Percentiles rank a stretch among this genome's conserved stretches.
phyloP scores from a whole-genome alignment of 2,888 invertebrate species.

The Morpho achilles region DNA sequence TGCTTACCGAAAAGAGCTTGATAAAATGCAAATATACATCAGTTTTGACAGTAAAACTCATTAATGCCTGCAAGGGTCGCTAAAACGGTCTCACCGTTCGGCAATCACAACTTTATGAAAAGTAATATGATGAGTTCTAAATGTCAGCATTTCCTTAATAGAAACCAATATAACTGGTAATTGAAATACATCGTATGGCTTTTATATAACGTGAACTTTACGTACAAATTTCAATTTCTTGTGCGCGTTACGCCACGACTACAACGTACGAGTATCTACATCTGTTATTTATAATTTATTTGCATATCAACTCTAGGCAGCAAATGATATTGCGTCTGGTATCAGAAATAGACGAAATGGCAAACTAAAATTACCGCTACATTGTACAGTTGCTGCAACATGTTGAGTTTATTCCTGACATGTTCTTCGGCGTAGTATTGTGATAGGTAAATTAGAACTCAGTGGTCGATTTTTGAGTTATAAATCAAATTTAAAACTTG shows the following conservation, averaged over 20 bases:
- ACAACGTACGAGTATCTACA: conserved; percentile 1
- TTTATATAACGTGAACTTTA: conserved; percentile 12
- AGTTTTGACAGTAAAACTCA: no score
- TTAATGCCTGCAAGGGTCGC: no score
- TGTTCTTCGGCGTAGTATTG: background rate
- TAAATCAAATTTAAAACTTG: no score
- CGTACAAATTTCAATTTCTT: conserved; percentile 14
- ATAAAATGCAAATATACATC: no score
- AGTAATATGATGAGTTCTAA: no score
- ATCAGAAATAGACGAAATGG: conserved; percentile 49
- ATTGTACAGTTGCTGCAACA: conserved; percentile 28
- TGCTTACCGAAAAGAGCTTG: no score
- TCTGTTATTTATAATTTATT: conserved; percentile 17
- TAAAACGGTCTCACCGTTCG: no score
- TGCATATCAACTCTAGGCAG: conserved; percentile 14
- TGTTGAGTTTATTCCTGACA: conserved; percentile 14
- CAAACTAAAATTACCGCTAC: conserved; percentile 41
- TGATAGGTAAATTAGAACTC: background rate
- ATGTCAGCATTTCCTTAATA: background rate
- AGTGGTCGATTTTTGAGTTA: no score
- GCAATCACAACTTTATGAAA: no score
- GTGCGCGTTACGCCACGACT: conserved; percentile 6
- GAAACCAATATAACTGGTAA: background rate
- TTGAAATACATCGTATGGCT: background rate
- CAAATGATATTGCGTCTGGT: conserved; percentile 34